A percentile compares a stretch with the other conserved stretches of the same genome.
These are phyloP conservation scores for Cryptocephalus primarius DNA, from an alignment of 2,888 invertebrate species.

Conservation along the genomic window DNA sequence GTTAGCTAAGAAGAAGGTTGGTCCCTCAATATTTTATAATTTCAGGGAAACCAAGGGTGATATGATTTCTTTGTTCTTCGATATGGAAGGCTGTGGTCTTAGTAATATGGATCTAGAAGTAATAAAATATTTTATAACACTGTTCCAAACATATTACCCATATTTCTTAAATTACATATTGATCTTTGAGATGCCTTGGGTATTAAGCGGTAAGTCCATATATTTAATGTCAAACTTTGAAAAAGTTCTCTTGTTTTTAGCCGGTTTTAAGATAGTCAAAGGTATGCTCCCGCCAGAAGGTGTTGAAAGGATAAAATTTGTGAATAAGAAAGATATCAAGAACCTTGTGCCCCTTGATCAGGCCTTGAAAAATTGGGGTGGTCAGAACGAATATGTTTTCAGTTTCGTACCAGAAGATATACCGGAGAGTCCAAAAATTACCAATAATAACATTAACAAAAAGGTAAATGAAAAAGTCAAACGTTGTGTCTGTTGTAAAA, in stretches of 20 bases:
- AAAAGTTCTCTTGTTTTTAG: slow-evolving; percentile 32
- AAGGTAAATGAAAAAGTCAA: slow-evolving; percentile 12
- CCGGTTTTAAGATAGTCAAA: slow-evolving; percentile 86
- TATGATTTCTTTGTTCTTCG: slow-evolving; percentile 76
- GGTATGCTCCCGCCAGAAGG: slow-evolving; percentile 78
- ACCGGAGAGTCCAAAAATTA: slow-evolving; percentile 5
- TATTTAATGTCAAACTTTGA: not conserved
- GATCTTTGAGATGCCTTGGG: slow-evolving; percentile 91
- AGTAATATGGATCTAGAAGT: slow-evolving; percentile 88
- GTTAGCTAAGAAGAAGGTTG: not conserved
- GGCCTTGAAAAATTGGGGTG: slow-evolving; percentile 71
- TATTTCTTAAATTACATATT: slow-evolving; percentile 78
- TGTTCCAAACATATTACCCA: slow-evolving; percentile 85
- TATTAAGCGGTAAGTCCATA: slow-evolving; percentile 58
- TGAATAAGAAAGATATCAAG: slow-evolving; percentile 61
- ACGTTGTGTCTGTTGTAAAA: too few species aligned
- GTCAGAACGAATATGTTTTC: slow-evolving; percentile 61
- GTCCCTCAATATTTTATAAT: slow-evolving; percentile 12
- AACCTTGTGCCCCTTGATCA: slow-evolving; percentile 66
- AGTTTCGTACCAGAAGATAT: slow-evolving; percentile 54
- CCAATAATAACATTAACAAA: slow-evolving; percentile 12
- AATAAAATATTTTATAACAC: slow-evolving; percentile 72
- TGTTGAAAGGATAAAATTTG: slow-evolving; percentile 78
- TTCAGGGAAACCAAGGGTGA: slow-evolving; percentile 60
- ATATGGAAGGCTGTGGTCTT: slow-evolving; percentile 79